A percentile compares a stretch with the other conserved stretches of the same genome.
phyloP scores from a whole-genome alignment of 2,888 invertebrate genomes.

The Calliopum simillimum region DNA sequence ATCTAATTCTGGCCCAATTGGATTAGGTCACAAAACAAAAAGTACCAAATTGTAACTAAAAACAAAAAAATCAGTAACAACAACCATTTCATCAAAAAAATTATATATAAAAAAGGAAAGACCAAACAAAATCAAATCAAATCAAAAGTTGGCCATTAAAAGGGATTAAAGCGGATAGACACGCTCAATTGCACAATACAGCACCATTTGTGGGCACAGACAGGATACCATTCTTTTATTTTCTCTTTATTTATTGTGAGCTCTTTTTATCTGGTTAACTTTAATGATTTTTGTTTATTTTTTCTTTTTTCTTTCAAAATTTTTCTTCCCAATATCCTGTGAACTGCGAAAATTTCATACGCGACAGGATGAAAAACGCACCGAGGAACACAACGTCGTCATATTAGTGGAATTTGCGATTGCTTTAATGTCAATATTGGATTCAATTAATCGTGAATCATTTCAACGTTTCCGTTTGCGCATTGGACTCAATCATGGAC shows the following conservation, averaged over 20 bases:
- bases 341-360: too few species aligned
- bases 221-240: not conserved
- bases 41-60: too few species aligned
- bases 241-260: not conserved
- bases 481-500: slow-evolving; percentile 74
- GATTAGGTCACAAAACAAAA: not conserved
- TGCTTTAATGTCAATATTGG: slow-evolving; percentile 90
- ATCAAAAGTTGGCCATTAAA: not conserved
- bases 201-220: not conserved
- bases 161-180: slow-evolving; percentile 25
- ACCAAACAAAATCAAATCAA: slow-evolving; percentile 1
- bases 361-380: slow-evolving; percentile 73
- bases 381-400: slow-evolving; percentile 88
- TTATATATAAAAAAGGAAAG: slow-evolving; percentile 36
- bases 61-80: too few species aligned
- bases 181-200: slow-evolving; percentile 28
- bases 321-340: not conserved
- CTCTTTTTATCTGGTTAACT: slow-evolving; percentile 4
- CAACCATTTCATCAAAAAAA: not conserved
- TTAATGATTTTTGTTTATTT: slow-evolving; percentile 35
- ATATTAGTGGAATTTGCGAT: slow-evolving; percentile 95
- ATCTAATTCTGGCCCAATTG: not conserved
- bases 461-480: slow-evolving; percentile 95
- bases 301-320: not conserved
- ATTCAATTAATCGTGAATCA: slow-evolving; percentile 95